phyloP scores from a whole-genome alignment of 2,113 vertebrate species.

The Spilogale gracilis region DNA sequence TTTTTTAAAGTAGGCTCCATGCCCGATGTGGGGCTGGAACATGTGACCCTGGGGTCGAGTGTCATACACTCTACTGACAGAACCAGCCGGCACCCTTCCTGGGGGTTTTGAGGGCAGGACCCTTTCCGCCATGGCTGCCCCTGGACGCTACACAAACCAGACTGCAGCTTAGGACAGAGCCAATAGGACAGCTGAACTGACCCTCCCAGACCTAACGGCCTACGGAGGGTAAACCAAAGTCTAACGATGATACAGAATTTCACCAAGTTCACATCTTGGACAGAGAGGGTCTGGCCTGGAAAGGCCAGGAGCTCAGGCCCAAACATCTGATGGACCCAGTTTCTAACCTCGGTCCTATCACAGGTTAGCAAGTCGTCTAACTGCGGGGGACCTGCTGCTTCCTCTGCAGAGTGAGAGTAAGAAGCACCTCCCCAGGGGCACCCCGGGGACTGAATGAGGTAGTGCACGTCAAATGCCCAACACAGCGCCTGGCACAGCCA shows the following conservation, averaged over 20 bases:
- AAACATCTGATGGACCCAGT: neutral
- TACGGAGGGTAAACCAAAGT: conserved; percentile 2
- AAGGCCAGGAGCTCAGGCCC: neutral
- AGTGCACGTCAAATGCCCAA: neutral
- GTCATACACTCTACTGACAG: neutral
- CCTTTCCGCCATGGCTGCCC: neutral
- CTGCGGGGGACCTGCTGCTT: neutral
- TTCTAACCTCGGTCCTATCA: neutral
- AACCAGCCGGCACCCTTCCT: neutral
- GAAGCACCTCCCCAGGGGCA: neutral
- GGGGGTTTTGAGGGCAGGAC: neutral
- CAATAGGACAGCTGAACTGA: neutral
- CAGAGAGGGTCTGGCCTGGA: neutral
- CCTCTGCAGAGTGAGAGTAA: neutral
- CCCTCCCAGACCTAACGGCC: neutral
- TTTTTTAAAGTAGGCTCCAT: neutral
- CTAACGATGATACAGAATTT: neutral
- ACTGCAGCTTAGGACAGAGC: neutral
- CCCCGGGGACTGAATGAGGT: neutral
- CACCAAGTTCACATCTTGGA: neutral
- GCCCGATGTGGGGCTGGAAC: neutral
- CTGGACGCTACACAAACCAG: neutral
- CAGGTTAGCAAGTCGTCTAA: neutral
- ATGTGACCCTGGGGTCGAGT: neutral
- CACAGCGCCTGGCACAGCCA: neutral